Evolutionary conservation across 2,113 vertebrate species (phyloP), one percentile per base, ranked within the genome.

Genomic region (Hepsetus odoe): DNA sequence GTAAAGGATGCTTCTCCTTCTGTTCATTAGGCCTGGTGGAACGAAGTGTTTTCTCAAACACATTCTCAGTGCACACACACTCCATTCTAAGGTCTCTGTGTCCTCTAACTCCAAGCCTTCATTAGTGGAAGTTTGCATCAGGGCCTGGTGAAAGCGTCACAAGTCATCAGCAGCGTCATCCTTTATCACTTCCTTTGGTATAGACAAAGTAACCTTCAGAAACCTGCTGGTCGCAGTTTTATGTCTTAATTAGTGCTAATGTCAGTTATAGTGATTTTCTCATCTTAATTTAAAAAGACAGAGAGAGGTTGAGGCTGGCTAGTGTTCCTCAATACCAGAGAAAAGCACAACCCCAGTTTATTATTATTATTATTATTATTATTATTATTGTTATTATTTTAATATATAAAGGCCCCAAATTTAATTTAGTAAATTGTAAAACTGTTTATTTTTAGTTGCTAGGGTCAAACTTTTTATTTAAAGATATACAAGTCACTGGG

Each of bases 121-220:
- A 87, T 90, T 91, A 91, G 84, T 83, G 80, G 86, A 49, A 86
- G 87, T 91, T 91, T 92, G 85, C 81, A 90, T 89, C 87, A 91
- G 86, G 51, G 84, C 80, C 84, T 66, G 67, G 79, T 65, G 68
- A 88, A 92, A 92, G 88, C 66, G 85, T 93, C 90, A 91, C 88
- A 88, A 92, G 85, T 84, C 89, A 93, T 94, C 90, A 92, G 80
- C 70, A 84, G 38, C 86, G 90, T 91, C 86, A 90, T 91, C 89
- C 85, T 88, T 93, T 91, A 90, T 91, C 85, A 87, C 84, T 87
- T 90, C 79, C 75, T 85, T 81, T 79, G 78, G 76, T 88, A 85
- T 76, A 90, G 88, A 89, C 88, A 85, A 82, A 80, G 71, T 88
- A 91, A 90, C 87, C 92, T 90, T 90, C 88, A 92, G 82, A 93